Evolutionary conservation across 2,888 invertebrate genomes (phyloP).

Genomic region (Pinctada fucata): DNA sequence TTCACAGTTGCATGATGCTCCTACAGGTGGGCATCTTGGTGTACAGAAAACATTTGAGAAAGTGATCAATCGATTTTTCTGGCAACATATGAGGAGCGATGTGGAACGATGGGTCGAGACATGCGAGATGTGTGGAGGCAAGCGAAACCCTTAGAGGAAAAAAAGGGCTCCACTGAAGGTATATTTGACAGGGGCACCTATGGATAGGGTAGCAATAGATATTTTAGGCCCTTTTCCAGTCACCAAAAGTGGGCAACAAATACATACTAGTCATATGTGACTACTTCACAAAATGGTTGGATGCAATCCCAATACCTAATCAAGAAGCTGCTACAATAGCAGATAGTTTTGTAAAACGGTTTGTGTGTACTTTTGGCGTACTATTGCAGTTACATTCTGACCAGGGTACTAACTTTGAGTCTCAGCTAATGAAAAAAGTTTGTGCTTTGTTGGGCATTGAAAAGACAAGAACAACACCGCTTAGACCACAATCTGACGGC

Average conservation of each 20-base stretch:
- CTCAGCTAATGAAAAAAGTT: constrained; percentile 30
- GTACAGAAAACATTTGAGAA: constrained; percentile 25
- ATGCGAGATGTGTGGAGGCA: constrained; percentile 29
- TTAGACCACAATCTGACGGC: constrained; percentile 41
- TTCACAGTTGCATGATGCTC: background rate
- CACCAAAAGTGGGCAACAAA: constrained; percentile 23
- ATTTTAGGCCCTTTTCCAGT: constrained; percentile 34
- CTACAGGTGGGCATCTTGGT: background rate
- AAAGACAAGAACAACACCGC: constrained; percentile 35
- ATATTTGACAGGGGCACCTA: constrained; percentile 28
- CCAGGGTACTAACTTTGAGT: constrained; percentile 38
- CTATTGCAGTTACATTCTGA: constrained; percentile 33
- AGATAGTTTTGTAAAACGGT: constrained; percentile 21
- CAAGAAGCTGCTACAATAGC: constrained; percentile 33
- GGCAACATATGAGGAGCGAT: constrained; percentile 29
- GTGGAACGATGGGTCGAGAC: constrained; percentile 19
- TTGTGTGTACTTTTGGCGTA: constrained; percentile 28
- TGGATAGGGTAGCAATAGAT: constrained; percentile 33
- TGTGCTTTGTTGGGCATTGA: constrained; percentile 19
- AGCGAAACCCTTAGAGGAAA: constrained; percentile 24
- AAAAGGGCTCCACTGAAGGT: constrained; percentile 23
- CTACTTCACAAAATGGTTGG: constrained; percentile 19
- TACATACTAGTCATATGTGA: constrained; percentile 23
- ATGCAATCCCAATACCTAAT: constrained; percentile 30
- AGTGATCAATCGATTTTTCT: constrained; percentile 15